Conservation (phyloP, 2,113 vertebrate genomes). For the Psammodynastes pulverulentus region DNA sequence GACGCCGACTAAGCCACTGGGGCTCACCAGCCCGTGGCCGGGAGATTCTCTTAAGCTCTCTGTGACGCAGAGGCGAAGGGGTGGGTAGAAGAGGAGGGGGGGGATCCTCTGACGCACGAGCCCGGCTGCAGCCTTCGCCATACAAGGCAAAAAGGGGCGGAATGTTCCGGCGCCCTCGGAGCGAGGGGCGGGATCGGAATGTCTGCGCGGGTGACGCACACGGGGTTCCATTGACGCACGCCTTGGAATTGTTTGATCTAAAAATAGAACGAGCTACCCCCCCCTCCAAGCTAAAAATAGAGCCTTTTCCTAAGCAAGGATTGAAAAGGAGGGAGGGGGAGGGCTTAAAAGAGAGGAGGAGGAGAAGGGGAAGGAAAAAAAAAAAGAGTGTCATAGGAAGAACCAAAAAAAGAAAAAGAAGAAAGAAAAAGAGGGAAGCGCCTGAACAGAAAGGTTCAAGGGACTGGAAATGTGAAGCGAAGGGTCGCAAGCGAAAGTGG, state of each 20-base stretch:
- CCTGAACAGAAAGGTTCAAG: neutral
- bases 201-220: slow-evolving; percentile 83
- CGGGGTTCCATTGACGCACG: slow-evolving; percentile 96
- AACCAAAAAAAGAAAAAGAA: neutral
- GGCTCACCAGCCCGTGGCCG: slow-evolving; percentile 45
- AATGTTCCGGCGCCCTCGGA: slow-evolving; percentile 75
- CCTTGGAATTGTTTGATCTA: slow-evolving; percentile 77
- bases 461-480: neutral
- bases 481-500: neutral
- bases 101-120: slow-evolving; percentile 42
- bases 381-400: neutral
- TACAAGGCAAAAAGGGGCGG: slow-evolving; percentile 75
- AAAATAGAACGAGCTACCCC: slow-evolving; percentile 74
- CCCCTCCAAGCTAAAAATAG: slow-evolving; percentile 77
- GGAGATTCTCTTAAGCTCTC: slow-evolving; percentile 63
- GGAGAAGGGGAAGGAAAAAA: neutral
- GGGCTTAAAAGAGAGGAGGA: neutral
- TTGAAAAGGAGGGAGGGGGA: neutral
- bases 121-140: slow-evolving; percentile 63
- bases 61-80: slow-evolving; percentile 75
- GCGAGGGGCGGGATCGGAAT: slow-evolving; percentile 63
- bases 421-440: neutral
- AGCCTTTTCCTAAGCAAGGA: slow-evolving; percentile 7
- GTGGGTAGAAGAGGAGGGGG: slow-evolving; percentile 3
- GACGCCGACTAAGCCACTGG: slow-evolving; percentile 38